Evolutionary conservation across 2,888 invertebrate species (phyloP).

Genomic region (Drosophila meridionalis): DNA sequence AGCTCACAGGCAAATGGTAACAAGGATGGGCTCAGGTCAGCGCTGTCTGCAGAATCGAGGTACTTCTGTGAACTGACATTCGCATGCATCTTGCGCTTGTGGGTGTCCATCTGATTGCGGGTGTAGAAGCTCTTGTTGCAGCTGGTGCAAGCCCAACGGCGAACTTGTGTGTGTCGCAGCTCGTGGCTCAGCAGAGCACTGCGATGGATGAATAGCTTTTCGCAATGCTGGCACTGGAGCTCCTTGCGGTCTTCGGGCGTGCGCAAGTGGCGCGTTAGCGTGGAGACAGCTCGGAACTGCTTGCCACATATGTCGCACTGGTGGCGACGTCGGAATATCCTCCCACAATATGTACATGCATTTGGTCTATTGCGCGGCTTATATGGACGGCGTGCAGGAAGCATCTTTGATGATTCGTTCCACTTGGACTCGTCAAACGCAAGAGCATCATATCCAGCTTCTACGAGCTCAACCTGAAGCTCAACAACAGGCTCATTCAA

Average conservation of each 20-base stretch:
- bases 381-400: constrained; percentile 41
- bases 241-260: constrained; percentile 56
- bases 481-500: constrained; percentile 24
- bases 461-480: neutral
- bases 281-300: constrained; percentile 66
- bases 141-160: constrained; percentile 50
- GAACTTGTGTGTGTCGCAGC: constrained; percentile 64
- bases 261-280: constrained; percentile 64
- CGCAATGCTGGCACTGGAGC: constrained; percentile 59
- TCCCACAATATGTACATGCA: constrained; percentile 64
- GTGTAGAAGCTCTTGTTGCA: constrained; percentile 70
- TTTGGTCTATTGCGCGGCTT: constrained; percentile 59
- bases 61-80: constrained; percentile 11
- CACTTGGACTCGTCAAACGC: constrained; percentile 9
- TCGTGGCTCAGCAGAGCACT: constrained; percentile 69
- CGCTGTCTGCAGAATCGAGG: neutral
- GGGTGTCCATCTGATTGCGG: constrained; percentile 69
- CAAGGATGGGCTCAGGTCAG: neutral
- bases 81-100: constrained; percentile 62
- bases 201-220: constrained; percentile 61
- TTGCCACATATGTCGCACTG: constrained; percentile 71
- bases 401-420: constrained; percentile 10
- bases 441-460: constrained; percentile 13
- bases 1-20: constrained; percentile 65
- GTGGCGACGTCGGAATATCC: constrained; percentile 65